Base-by-base conservation (phyloP, 2,888 invertebrate genomes). In the Ectemnius continuus region DNA sequence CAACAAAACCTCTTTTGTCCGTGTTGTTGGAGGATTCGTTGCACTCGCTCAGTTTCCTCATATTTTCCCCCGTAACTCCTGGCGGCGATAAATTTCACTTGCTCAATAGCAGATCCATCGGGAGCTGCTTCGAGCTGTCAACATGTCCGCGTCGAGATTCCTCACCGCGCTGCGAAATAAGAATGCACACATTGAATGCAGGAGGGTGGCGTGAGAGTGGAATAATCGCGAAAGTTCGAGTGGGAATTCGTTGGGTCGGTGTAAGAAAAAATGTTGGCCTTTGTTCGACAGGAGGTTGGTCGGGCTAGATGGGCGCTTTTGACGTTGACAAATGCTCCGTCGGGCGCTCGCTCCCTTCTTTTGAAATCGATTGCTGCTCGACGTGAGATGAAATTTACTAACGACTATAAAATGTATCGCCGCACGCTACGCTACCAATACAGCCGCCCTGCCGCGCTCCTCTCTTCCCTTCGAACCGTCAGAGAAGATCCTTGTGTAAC, bases 291-390 rank as follows among this genome's bases (percentile, higher is more conserved):
- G 36, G 67, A 36, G 16, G 26, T 61, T 63, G 23, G 23, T 52
- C 4, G 16, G 8, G 20, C 16, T 61, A 63, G 57, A 52, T 11
- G 36, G 11, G 36, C 46, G 60, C 46, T 36, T 52, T 68, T 70
- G 65, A 73, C 61, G 47, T 47, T 61, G 67, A 73, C 76, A 67
- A 58, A 73, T 36, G 36, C 5, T 36, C 36, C 36, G 36, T 36
- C 36, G 8, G 8, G 36, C 8, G 36, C 74, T 70, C 18, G 18
- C 62, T 61, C 28, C 45, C 61, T 73, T 73, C 67, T 63, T 73
- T 70, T 65, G 52, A 47, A 18, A 72, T 72, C 72, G 67, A 72
- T 72, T 63, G 36, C 4, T 20, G 20, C 52, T 16, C 36, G 70
- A 52, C 20, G 14, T 13, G n/a, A 28, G 5, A 13, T 14, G 48